Evolutionary conservation across 2,888 invertebrate genomes (phyloP).

Genomic region (Orchestes rusci): DNA sequence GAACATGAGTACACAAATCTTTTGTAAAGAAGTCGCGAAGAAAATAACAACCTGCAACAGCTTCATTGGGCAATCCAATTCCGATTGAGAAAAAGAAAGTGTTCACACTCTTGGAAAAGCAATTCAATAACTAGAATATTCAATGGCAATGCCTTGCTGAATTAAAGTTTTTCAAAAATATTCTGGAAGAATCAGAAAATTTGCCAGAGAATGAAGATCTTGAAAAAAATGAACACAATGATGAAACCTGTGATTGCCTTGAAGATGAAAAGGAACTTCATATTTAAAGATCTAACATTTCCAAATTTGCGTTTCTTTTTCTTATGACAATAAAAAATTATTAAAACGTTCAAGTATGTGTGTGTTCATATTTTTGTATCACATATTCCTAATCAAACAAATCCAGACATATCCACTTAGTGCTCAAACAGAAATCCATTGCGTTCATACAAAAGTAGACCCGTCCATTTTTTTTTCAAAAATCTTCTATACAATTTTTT

Average conservation of each 20-base stretch:
- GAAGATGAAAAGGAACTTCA: slow-evolving; percentile 1
- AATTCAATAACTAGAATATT: background rate
- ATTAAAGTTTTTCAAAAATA: slow-evolving; percentile 4
- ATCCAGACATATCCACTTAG: background rate
- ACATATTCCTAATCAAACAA: background rate
- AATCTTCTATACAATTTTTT: background rate
- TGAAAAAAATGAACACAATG: background rate
- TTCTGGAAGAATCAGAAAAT: slow-evolving; percentile 1
- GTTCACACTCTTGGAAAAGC: too few species aligned
- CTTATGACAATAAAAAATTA: too few species aligned
- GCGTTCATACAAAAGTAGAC: background rate
- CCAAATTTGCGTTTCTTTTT: background rate
- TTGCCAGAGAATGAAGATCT: background rate
- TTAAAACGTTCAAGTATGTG: too few species aligned
- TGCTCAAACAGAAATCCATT: too few species aligned
- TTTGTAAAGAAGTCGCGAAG: slow-evolving; percentile 4
- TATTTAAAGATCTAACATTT: slow-evolving; percentile 2
- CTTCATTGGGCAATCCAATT: too few species aligned
- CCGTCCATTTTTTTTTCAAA: background rate
- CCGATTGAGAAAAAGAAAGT: background rate
- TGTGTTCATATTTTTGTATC: too few species aligned
- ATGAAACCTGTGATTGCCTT: slow-evolving; percentile 6
- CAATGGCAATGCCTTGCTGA: background rate
- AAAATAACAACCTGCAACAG: background rate
- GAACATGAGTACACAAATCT: background rate